phyloP scores from a whole-genome alignment of 2,113 vertebrate genomes.

The Aptenodytes patagonicus region DNA sequence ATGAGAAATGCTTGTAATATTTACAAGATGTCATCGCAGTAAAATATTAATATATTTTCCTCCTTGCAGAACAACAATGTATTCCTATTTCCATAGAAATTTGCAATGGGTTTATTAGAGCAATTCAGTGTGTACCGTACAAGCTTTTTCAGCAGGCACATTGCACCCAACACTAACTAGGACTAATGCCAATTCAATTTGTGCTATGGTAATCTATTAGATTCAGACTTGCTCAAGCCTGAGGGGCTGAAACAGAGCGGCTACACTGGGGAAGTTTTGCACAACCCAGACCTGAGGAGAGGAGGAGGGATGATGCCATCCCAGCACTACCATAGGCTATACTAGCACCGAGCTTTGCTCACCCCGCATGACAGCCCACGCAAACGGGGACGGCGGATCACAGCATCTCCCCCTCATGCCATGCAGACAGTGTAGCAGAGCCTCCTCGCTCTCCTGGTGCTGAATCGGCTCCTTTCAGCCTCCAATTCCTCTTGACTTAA shows the following conservation, averaged over 20 bases:
- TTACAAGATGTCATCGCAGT: background rate
- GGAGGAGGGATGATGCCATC: background rate
- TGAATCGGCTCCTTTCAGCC: background rate
- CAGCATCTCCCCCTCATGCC: background rate
- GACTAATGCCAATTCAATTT: background rate
- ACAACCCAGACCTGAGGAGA: background rate
- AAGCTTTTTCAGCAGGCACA: background rate
- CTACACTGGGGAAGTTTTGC: background rate
- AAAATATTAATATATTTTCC: background rate
- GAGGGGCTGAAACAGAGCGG: background rate
- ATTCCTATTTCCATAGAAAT: background rate
- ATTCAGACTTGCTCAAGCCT: background rate
- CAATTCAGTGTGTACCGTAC: accelerated
- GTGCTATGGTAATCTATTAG: background rate
- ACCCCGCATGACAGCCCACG: accelerated
- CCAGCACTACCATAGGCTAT: accelerated
- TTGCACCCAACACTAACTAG: background rate
- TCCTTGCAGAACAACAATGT: background rate
- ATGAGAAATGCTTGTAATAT: background rate
- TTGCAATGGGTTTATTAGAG: background rate
- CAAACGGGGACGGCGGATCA: accelerated
- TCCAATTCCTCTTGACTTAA: background rate
- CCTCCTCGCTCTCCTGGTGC: background rate
- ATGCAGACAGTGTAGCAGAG: background rate
- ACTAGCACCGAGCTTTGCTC: background rate